Base-by-base conservation (phyloP, 2,797 vertebrate species). In the Chelonia mydas region DNA sequence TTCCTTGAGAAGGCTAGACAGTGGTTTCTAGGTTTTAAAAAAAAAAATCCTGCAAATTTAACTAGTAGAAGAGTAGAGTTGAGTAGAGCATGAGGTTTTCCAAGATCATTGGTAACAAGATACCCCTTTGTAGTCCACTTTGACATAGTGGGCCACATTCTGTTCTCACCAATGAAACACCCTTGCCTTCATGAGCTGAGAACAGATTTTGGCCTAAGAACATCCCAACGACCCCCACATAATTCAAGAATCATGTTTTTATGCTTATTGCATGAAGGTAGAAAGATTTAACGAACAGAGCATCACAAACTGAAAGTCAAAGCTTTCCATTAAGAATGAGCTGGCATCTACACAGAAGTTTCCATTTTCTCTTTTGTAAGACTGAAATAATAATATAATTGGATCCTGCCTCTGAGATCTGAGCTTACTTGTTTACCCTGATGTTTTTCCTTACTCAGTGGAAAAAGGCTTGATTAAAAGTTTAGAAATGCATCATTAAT, bases 1-100 rank as follows among this genome's bases (percentile, higher is more conserved):
- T 97, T 97, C 94, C 95, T 94, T 90, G 94, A 88, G 96, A 95
- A 97, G 95, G 90, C 95, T 89, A 97, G 97, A 98, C 97, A 96
- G 96, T 95, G 96, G 97, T 97, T 97, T 96, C 87, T 95, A 96
- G 89, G 92, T 76, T 94, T 83, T 93, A 25, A 2, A 90, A 86
- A 83, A n/a, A 96, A 92, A 87, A 87, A 13, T 79, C 89, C 80
- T 93, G 82, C 92, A 91, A 89, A 94, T 95, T 86, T 88, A 90
- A 86, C 89, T 81, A 84, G 51, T 79, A 74, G 51, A 90, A 95
- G 90, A 77, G 84, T 83, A 95, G 31, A 61, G 53, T 10, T 19
- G 83, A 95, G 94, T 90, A 41, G 50, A 90, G 77, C 88, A 95
- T 89, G 87, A 96, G 49, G 72, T 93, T 91, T 93, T 95, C 88